A percentile compares a stretch with the other conserved stretches of the same genome.
Evolutionary conservation across 2,888 invertebrate genomes (phyloP).

Genomic region (Heterodera filipjevi): DNA sequence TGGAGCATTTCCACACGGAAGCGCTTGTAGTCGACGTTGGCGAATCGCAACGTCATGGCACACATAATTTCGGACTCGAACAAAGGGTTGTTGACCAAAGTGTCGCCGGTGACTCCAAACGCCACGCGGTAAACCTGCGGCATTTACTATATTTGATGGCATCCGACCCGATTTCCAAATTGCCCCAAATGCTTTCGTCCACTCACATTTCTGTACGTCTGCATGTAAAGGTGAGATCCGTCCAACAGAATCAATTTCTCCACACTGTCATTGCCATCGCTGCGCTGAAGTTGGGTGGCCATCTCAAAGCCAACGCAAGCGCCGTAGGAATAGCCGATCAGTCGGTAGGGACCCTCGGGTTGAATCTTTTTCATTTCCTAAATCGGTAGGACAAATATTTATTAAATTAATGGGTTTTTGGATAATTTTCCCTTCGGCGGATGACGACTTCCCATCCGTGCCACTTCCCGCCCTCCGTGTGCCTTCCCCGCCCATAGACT

Average conservation of each 20-base stretch:
- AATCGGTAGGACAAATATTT: slow-evolving; percentile 19
- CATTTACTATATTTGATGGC: slow-evolving; percentile 1
- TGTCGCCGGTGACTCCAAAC: slow-evolving; percentile 65
- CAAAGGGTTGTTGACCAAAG: slow-evolving; percentile 64
- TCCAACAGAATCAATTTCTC: slow-evolving; percentile 79
- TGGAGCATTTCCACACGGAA: slow-evolving; percentile 71
- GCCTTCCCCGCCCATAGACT: neutral
- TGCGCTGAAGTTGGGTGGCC: slow-evolving; percentile 77
- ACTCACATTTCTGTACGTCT: slow-evolving; percentile 66
- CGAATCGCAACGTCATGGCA: slow-evolving; percentile 81
- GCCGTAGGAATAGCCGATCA: slow-evolving; percentile 94
- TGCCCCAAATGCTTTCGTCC: neutral
- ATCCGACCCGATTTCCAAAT: neutral
- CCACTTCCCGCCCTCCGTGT: no score
- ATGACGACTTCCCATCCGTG: no score
- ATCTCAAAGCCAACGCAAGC: slow-evolving; percentile 93
- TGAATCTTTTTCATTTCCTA: slow-evolving; percentile 78
- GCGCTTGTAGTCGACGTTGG: slow-evolving; percentile 75
- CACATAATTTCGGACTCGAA: slow-evolving; percentile 73
- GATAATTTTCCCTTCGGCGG: neutral
- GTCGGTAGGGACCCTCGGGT: slow-evolving; percentile 80
- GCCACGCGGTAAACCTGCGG: slow-evolving; percentile 63
- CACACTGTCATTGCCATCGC: slow-evolving; percentile 61
- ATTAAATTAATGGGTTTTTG: neutral
- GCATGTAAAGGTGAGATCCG: slow-evolving; percentile 73